phyloP scores from a whole-genome alignment of 1,140 invertebrate species.

The Drosophila nigromelanica region DNA sequence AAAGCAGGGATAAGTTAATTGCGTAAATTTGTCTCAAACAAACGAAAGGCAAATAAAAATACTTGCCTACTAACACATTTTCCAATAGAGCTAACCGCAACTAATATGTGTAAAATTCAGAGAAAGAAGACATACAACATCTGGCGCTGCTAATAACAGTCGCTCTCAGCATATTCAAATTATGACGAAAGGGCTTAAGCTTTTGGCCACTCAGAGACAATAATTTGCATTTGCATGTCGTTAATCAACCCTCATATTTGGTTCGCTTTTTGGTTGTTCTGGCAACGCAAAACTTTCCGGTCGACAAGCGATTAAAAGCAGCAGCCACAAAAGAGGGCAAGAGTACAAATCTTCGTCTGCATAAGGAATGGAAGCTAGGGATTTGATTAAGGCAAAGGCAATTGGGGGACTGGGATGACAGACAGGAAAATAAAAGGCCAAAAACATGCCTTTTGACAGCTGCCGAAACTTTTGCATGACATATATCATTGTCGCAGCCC shows the following conservation, averaged over 20 bases:
- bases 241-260: slow-evolving; percentile 57
- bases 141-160: slow-evolving; percentile 35
- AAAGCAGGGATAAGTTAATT: slow-evolving; percentile 52
- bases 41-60: not conserved
- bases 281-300: slow-evolving; percentile 4
- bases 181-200: slow-evolving; percentile 41
- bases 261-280: not conserved
- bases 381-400: slow-evolving; percentile 11
- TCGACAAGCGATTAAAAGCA: slow-evolving; percentile 19
- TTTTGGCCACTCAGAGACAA: slow-evolving; percentile 31
- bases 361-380: slow-evolving; percentile 13
- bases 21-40: slow-evolving; percentile 48
- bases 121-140: slow-evolving; percentile 3
- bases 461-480: slow-evolving; percentile 77
- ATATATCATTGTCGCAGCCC: slow-evolving; percentile 80
- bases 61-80: not conserved
- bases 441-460: slow-evolving; percentile 75
- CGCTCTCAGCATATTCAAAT: slow-evolving; percentile 49
- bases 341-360: not conserved
- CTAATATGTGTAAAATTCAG: slow-evolving; percentile 70
- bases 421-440: slow-evolving; percentile 66
- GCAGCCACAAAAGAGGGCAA: slow-evolving; percentile 2
- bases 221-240: slow-evolving; percentile 24
- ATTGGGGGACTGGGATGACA: slow-evolving; percentile 15
- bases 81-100: slow-evolving; percentile 17